Evolutionary conservation across 2,797 vertebrate species (phyloP).

Genomic region (Pseudochromis fuscus): DNA sequence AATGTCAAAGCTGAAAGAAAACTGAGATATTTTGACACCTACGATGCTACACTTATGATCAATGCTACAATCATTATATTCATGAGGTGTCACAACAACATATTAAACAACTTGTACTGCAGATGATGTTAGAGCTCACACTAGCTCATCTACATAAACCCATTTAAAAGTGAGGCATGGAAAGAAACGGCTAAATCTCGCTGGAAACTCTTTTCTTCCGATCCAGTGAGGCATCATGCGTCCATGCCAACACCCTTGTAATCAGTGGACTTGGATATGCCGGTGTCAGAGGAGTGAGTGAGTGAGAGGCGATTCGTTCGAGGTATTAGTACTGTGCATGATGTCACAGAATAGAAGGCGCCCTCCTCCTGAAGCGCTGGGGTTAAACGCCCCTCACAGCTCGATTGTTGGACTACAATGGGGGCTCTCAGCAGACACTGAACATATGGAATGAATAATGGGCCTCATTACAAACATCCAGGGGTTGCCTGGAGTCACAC

Average conservation of each 20-base stretch:
- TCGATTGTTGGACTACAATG: conserved; percentile 80
- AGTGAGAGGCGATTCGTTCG: conserved; percentile 59
- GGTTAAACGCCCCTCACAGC: conserved; percentile 78
- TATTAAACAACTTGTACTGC: neutral
- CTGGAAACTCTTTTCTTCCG: conserved; percentile 51
- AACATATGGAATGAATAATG: conserved; percentile 89
- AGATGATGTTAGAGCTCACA: conserved; percentile 14
- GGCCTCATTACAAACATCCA: conserved; percentile 84
- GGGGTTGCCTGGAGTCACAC: conserved; percentile 82
- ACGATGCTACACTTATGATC: neutral
- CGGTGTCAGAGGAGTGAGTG: conserved; percentile 35
- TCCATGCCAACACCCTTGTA: conserved; percentile 50
- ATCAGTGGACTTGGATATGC: conserved; percentile 48
- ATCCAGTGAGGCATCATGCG: conserved; percentile 29
- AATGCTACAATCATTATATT: neutral
- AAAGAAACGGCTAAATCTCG: conserved; percentile 46
- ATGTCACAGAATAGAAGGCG: conserved; percentile 72
- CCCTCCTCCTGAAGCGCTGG: conserved; percentile 72
- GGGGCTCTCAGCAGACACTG: conserved; percentile 80
- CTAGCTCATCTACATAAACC: conserved; percentile 27
- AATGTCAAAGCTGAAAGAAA: conserved; percentile 2
- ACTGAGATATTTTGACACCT: neutral
- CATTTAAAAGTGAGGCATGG: conserved; percentile 35
- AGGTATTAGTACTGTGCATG: conserved; percentile 69
- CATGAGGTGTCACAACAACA: neutral